Base-by-base conservation (phyloP, 2,113 vertebrate species). In the Charadrius vociferus region DNA sequence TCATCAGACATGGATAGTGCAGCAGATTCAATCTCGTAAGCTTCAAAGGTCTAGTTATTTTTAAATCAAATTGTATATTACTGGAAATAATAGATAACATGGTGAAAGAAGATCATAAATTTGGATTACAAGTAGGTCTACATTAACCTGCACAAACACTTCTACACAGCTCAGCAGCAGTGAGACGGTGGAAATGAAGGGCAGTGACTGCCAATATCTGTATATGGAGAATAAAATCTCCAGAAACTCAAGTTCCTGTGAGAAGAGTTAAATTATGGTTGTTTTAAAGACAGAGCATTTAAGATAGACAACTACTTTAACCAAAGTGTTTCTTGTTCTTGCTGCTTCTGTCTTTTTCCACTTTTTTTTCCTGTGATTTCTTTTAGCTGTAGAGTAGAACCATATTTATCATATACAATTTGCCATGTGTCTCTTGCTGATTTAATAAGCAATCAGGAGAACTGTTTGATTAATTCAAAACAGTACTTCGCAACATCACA, bases 21-120 rank as follows among this genome's bases (percentile, higher is more conserved):
- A 97, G 75, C 77, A 93, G 93, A 97, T 95, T 95, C 88, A 98
- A 96, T 95, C 93, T 94, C 14, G 2, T 79, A 96, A 91, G 82
- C 91, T 96, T 95, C 93, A 95, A 0, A 95, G 75, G 75, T 70
- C 88, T 86, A 94, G 90, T 90, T 98, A 94, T 95, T 98, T 98
- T 98, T 72, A 97, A 97, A 98, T 90, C 95, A 88, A 91, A 96
- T 68, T 89, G 81, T 94, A 91, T 95, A 97, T 97, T 97, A 95
- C 65, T 81, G 81, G 85, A 96, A 97, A 96, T 90, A 97, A 97
- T 78, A 97, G 88, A 96, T 71, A 93, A 82, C 74, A 94, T 1
- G 45, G 58, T 22, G 36, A 82, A 81, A 80, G 62, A 95, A 34
- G 37, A 97, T 68, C 30, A 94, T 95, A 97, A 95, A 98, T 96